A percentile compares a stretch with the other conserved stretches of the same genome.
Evolutionary conservation across 2,797 vertebrate species (phyloP).

Genomic region (Cirrhinus mrigala): DNA sequence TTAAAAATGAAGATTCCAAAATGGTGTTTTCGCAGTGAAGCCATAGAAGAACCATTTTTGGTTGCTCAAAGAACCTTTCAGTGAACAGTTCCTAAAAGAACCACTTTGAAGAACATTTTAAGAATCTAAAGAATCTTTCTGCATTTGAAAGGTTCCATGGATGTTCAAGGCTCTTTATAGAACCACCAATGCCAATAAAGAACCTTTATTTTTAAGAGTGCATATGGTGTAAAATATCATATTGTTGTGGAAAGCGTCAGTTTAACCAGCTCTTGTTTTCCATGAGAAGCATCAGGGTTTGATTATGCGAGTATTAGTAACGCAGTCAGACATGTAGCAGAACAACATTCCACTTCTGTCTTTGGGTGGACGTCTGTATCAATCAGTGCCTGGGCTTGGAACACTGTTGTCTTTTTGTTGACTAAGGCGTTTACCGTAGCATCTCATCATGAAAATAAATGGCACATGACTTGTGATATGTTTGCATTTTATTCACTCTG

Average conservation of each 20-base stretch:
- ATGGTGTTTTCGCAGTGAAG: too few species aligned
- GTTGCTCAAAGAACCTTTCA: too few species aligned
- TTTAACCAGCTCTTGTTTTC: neutral
- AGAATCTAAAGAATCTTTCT: too few species aligned
- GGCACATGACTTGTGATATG: neutral
- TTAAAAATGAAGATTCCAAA: too few species aligned
- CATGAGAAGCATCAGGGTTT: neutral
- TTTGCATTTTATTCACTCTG: neutral
- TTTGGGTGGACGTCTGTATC: conserved; percentile 29
- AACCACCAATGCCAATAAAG: too few species aligned
- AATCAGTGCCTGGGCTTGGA: conserved; percentile 16
- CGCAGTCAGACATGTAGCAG: conserved; percentile 38
- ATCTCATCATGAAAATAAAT: conserved; percentile 13
- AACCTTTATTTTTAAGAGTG: too few species aligned
- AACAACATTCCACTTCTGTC: conserved; percentile 59
- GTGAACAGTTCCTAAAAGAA: too few species aligned
- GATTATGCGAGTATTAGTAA: neutral
- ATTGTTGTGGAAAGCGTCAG: neutral
- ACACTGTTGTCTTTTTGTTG: conserved; percentile 4
- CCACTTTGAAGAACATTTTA: too few species aligned
- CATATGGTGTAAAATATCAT: neutral
- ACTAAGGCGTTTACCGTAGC: conserved; percentile 39
- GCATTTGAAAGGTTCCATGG: too few species aligned
- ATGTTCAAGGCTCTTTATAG: too few species aligned
- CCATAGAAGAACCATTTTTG: too few species aligned